These are phyloP conservation scores for Enteromius thamalakanensis DNA, from an alignment of 2,797 vertebrate genomes.

Conservation along the genomic window DNA sequence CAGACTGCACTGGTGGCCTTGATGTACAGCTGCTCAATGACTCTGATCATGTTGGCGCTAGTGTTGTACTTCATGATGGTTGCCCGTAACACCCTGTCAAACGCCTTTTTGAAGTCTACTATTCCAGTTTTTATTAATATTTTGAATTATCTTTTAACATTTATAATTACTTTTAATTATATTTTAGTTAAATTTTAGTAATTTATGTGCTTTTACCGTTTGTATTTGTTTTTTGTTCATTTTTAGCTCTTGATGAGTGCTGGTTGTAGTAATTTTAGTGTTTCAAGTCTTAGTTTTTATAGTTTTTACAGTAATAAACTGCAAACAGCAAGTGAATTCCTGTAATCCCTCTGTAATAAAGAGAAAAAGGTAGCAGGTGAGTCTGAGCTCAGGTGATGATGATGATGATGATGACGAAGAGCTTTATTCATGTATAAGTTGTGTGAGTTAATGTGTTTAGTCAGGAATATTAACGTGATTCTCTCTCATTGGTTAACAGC, in stretches of 20 bases:
- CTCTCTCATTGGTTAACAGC: constrained; percentile 83
- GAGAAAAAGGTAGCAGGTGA: constrained; percentile 57
- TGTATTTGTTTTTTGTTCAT: not conserved
- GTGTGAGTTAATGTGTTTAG: constrained; percentile 72
- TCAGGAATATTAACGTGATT: constrained; percentile 73
- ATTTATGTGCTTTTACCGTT: not conserved
- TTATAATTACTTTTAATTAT: too few species aligned
- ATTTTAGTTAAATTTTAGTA: not conserved
- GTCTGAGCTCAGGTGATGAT: constrained; percentile 58
- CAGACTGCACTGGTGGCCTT: too few species aligned
- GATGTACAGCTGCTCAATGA: too few species aligned
- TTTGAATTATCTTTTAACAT: not conserved
- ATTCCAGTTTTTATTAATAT: not conserved
- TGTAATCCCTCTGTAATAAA: too few species aligned
- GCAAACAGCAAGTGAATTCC: not conserved
- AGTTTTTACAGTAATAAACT: not conserved
- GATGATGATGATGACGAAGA: constrained; percentile 63
- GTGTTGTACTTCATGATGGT: too few species aligned
- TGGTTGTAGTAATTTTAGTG: not conserved
- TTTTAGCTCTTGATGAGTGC: not conserved
- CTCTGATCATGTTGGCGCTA: too few species aligned
- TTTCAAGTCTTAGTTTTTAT: not conserved
- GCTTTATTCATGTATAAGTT: constrained; percentile 69
- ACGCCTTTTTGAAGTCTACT: too few species aligned
- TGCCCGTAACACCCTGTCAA: too few species aligned